Base-by-base conservation (phyloP, 2,888 invertebrate genomes). In the Cheilosia pagana region DNA sequence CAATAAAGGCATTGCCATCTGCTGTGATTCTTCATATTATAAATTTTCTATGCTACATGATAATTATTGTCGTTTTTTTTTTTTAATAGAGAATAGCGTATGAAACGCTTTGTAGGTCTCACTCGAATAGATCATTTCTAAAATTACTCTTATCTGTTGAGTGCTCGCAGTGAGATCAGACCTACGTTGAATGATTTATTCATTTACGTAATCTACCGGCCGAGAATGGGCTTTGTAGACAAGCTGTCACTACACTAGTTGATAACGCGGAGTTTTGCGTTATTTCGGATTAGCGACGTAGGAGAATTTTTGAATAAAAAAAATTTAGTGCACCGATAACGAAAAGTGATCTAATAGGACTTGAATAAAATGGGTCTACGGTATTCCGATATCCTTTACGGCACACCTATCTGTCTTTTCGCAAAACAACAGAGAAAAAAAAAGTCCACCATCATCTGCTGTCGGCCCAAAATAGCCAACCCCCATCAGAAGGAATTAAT, bases 71-170 rank as follows among this genome's bases (percentile, higher is more conserved):
- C n/a, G n/a, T n/a, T n/a, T 21, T 28, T 35, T 3, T 10, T 35
- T 35, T 35, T 35, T 12, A 35, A 12, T 3, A 35, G 35, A 23
- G 21, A 62, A 62, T 19, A 62, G 19, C 63, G 35, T 50, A 50
- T 50, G 8, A 21, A 63, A 63, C 21, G 21, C 48, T 65, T 65
- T 39, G 65, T 53, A 65, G 41, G 52, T 65, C 25, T 52, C n/a
- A 21, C 39, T 21, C n/a, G 19, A 39, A 65, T 50, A 63, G 60
- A 71, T 71, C 71, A 71, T 71, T 71, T 71, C 71, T 71, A 71
- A 60, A 71, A 52, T 60, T 71, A 71, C 19, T 25, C 23, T 65
- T 65, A 65, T 68, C 62, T 25, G 48, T n/a, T 71, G n/a, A 31
- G 28, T 68, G 35, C 43, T 5, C 16, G n/a, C 19, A 55, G 48